phyloP scores from a whole-genome alignment of 2,797 vertebrate genomes.

The Hapalemur alaotrensis region DNA sequence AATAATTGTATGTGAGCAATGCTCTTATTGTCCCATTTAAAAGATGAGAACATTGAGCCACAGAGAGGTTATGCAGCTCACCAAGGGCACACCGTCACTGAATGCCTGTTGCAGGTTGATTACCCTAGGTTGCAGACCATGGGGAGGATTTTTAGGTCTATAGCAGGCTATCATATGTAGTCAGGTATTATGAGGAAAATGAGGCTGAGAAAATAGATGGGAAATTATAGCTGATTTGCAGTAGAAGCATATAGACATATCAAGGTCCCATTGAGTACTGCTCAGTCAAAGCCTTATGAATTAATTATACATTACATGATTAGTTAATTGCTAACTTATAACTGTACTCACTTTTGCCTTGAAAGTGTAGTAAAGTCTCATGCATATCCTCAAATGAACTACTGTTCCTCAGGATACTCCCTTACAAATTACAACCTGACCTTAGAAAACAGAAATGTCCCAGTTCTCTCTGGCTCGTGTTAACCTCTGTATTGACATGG shows the following conservation, averaged over 20 bases:
- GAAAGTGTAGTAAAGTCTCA: background rate
- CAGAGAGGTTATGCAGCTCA: background rate
- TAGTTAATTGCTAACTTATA: background rate
- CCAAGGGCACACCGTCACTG: background rate
- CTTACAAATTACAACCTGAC: background rate
- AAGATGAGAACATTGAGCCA: background rate
- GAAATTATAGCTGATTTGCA: conserved; percentile 4
- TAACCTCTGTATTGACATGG: background rate
- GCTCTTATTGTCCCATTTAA: background rate
- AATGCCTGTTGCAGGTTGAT: background rate
- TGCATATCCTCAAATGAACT: background rate
- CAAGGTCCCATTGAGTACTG: background rate
- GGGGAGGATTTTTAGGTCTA: background rate
- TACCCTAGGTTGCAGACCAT: background rate
- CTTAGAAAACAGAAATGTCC: background rate
- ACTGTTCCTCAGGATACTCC: background rate
- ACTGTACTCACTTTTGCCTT: conserved; percentile 24
- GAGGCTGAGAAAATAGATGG: background rate
- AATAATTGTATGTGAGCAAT: background rate
- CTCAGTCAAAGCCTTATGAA: conserved; percentile 22
- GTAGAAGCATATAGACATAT: background rate
- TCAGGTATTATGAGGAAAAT: background rate
- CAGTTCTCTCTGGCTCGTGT: background rate
- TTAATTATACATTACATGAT: conserved; percentile 17
- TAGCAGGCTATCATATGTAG: background rate